phyloP scores from a whole-genome alignment of 2,113 vertebrate species.

The Trichechus manatus region DNA sequence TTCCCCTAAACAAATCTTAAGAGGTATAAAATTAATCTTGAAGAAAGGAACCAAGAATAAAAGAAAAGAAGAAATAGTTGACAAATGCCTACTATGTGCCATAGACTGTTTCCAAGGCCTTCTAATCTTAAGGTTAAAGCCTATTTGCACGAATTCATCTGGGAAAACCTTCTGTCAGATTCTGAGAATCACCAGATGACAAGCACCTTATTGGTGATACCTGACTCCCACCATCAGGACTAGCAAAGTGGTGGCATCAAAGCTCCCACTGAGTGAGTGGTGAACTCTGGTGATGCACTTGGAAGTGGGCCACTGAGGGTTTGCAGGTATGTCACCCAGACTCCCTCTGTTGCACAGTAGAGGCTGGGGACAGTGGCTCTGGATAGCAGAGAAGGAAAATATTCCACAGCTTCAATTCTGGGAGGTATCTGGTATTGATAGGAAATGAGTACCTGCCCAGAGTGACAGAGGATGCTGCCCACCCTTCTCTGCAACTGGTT shows the following conservation, averaged over 20 bases:
- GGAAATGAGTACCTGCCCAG: not conserved
- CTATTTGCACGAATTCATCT: not conserved
- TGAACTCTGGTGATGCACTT: not conserved
- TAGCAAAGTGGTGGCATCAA: not conserved
- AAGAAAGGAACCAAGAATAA: slow-evolving; percentile 12
- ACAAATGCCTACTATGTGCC: slow-evolving; percentile 17
- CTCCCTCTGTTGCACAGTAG: not conserved
- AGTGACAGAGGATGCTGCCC: not conserved
- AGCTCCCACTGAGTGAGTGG: not conserved
- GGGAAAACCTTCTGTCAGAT: not conserved
- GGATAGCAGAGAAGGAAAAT: not conserved
- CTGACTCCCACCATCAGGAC: slow-evolving; percentile 29
- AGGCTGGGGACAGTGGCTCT: rapidly evolving
- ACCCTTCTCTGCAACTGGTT: slow-evolving; percentile 49
- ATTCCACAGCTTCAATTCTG: rapidly evolving
- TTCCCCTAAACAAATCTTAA: not conserved
- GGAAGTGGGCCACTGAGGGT: slow-evolving; percentile 36
- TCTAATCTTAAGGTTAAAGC: slow-evolving; percentile 1
- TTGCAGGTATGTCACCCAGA: not conserved
- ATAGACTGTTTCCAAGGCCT: not conserved
- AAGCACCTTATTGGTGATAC: not conserved
- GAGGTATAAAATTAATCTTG: slow-evolving; percentile 23
- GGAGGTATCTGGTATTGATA: not conserved
- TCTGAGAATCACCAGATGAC: not conserved
- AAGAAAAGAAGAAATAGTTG: not conserved